Conservation (phyloP, 1,140 invertebrate genomes). For the Drosophila sulfurigaster region DNA sequence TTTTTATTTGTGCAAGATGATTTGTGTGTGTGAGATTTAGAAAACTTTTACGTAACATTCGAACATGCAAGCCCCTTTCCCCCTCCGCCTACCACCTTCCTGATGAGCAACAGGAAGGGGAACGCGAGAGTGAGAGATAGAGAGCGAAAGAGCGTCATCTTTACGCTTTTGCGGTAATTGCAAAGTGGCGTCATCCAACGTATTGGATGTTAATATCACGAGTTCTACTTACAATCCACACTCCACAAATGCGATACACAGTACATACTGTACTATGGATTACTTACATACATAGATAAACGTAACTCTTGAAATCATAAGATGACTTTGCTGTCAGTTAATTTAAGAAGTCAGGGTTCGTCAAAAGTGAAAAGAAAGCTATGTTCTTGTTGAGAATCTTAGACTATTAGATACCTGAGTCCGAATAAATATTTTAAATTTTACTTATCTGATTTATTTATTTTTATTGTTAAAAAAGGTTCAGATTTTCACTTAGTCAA, state of each 20-base stretch:
- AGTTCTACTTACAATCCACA: background rate
- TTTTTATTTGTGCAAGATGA: constrained; percentile 67
- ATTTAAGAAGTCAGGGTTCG: constrained; percentile 22
- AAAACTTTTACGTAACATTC: constrained; percentile 71
- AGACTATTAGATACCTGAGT: no score
- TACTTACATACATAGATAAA: no score
- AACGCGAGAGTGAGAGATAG: background rate
- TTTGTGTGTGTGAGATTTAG: constrained; percentile 61
- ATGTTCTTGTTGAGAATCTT: no score
- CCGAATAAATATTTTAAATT: no score
- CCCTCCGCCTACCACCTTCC: constrained; percentile 21
- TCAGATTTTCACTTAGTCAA: no score
- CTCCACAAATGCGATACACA: background rate
- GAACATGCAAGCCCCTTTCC: constrained; percentile 13
- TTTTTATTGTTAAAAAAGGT: no score
- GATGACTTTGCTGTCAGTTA: background rate
- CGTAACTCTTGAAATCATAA: no score
- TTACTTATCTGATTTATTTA: no score
- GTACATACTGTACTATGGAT: background rate
- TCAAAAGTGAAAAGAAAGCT: background rate
- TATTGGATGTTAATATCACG: background rate
- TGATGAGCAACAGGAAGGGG: constrained; percentile 33
- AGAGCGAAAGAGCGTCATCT: constrained; percentile 33
- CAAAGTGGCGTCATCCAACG: constrained; percentile 38
- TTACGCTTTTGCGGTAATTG: constrained; percentile 19